Conservation (phyloP, 2,113 vertebrate genomes). For the Plecotus auritus region DNA sequence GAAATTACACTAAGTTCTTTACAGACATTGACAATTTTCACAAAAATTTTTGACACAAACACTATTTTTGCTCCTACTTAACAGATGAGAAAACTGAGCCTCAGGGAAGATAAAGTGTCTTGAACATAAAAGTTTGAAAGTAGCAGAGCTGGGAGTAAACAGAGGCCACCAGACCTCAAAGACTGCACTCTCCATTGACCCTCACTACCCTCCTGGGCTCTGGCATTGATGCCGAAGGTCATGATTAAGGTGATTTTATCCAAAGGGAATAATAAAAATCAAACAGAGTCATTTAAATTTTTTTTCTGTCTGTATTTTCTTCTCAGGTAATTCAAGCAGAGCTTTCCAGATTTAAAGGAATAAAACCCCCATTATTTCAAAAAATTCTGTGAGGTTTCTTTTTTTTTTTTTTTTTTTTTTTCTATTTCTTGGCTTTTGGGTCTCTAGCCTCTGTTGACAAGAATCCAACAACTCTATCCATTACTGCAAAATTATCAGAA, state of each 20-base stretch:
- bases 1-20: not conserved
- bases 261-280: not conserved
- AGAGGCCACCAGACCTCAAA: not conserved
- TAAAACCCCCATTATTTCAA: not conserved
- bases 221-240: not conserved
- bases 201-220: not conserved
- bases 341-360: not conserved
- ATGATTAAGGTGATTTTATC: not conserved
- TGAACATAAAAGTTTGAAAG: not conserved
- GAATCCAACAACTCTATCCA: not conserved
- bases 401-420: not conserved
- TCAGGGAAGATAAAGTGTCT: not conserved
- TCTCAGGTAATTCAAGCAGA: not conserved
- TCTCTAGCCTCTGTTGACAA: not conserved
- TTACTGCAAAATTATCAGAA: not conserved
- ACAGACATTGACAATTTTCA: not conserved
- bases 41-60: not conserved
- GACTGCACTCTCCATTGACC: too few species aligned
- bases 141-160: not conserved
- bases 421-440: not conserved
- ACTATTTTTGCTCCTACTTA: not conserved
- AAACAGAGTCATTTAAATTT: not conserved
- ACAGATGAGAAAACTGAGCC: not conserved
- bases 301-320: not conserved
- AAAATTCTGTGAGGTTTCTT: not conserved